phyloP scores from a whole-genome alignment of 1,140 invertebrate genomes.

The Choristoneura fumiferana region DNA sequence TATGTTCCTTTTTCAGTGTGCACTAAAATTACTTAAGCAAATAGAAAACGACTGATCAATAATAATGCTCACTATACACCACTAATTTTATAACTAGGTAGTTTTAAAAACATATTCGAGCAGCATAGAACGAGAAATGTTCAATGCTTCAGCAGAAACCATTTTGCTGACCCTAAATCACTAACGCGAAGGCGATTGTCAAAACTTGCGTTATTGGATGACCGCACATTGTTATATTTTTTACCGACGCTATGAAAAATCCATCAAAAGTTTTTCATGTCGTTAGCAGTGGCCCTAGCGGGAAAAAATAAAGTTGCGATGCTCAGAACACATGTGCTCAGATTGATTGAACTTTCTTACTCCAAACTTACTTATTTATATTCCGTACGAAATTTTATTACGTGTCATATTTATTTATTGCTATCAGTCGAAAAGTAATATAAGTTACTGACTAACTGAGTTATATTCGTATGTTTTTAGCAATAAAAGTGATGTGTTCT shows the following conservation, averaged over 20 bases:
- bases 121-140: too few relatives aligned
- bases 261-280: slow-evolving; percentile 60
- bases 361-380: slow-evolving; percentile 19
- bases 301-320: slow-evolving; percentile 31
- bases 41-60: too few relatives aligned
- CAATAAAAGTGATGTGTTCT: too few relatives aligned
- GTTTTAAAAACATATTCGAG: too few relatives aligned
- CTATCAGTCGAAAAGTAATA: background rate
- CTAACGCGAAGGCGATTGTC: slow-evolving; percentile 26
- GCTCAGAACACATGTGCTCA: slow-evolving; percentile 28
- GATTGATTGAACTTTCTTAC: slow-evolving; percentile 25
- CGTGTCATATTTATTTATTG: slow-evolving; percentile 14
- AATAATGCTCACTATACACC: too few relatives aligned
- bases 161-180: background rate
- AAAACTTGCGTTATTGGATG: slow-evolving; percentile 47
- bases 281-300: slow-evolving; percentile 44
- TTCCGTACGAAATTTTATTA: slow-evolving; percentile 8
- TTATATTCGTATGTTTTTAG: background rate
- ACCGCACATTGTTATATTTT: slow-evolving; percentile 46
- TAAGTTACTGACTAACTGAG: background rate
- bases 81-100: too few relatives aligned
- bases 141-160: too few relatives aligned
- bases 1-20: too few relatives aligned
- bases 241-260: slow-evolving; percentile 48
- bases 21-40: too few relatives aligned